Evolutionary conservation across 2,113 vertebrate species (phyloP).

Genomic region (Accipiter cooperii): DNA sequence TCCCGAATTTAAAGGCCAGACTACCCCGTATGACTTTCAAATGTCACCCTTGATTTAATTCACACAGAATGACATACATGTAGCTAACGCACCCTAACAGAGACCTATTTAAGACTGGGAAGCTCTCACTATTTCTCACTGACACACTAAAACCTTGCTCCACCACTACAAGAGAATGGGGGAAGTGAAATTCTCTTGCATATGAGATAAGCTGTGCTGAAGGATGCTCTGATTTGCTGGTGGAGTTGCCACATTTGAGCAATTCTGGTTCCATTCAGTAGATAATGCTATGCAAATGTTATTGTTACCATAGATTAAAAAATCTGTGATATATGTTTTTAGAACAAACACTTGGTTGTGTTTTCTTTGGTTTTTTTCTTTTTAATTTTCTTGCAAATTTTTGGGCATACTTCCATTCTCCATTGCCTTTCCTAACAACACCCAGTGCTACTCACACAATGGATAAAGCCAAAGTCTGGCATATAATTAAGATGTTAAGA

Average conservation of each 20-base stretch:
- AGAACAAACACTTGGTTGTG: neutral
- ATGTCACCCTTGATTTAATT: neutral
- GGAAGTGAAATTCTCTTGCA: neutral
- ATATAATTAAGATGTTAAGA: slow-evolving; percentile 30
- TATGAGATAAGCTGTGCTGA: neutral
- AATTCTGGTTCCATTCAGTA: neutral
- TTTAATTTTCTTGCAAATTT: neutral
- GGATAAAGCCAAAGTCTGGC: neutral
- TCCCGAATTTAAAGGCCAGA: neutral
- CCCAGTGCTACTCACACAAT: neutral
- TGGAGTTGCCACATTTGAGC: neutral
- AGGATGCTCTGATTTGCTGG: neutral
- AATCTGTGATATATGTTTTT: neutral
- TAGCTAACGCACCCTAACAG: neutral
- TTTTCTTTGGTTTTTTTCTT: neutral
- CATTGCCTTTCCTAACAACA: neutral
- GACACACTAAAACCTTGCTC: neutral
- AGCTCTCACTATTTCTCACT: neutral
- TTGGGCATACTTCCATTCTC: neutral
- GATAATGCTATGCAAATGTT: neutral
- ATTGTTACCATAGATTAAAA: neutral
- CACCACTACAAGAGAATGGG: neutral
- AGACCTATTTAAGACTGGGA: neutral
- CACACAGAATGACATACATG: neutral
- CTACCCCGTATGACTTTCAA: neutral